These are phyloP conservation scores for Okapia johnstoni DNA, from an alignment of 2,113 vertebrate genomes.

Conservation along the genomic window DNA sequence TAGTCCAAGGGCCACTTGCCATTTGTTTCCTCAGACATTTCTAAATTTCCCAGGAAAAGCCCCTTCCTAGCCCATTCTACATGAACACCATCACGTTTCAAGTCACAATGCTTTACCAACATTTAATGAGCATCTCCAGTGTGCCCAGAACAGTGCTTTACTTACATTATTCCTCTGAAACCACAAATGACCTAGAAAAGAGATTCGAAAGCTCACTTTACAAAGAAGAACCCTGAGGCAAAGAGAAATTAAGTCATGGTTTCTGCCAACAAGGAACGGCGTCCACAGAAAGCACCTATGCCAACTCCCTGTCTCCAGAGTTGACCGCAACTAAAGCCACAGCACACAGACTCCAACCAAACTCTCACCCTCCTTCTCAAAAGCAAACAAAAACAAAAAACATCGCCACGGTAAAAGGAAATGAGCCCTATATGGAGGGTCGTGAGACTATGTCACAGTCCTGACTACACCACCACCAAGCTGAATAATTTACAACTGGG, in stretches of 20 bases:
- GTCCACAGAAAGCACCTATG: slow-evolving; percentile 25
- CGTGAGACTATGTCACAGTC: background rate
- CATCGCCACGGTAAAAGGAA: background rate
- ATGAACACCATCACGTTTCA: background rate
- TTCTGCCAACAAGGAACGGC: slow-evolving; percentile 28
- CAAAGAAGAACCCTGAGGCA: slow-evolving; percentile 27
- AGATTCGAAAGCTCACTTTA: background rate
- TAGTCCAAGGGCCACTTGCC: background rate
- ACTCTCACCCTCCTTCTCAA: slow-evolving; percentile 18
- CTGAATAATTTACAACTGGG: background rate
- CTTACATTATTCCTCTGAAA: background rate
- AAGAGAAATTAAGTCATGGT: slow-evolving; percentile 22
- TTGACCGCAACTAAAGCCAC: slow-evolving; percentile 45
- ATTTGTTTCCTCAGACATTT: background rate
- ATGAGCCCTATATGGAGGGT: background rate
- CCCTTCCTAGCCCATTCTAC: background rate
- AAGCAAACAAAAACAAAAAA: background rate
- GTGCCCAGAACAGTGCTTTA: background rate
- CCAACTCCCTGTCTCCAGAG: slow-evolving; percentile 44
- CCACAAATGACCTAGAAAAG: background rate
- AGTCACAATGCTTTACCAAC: background rate
- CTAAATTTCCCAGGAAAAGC: background rate
- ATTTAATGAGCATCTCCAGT: background rate
- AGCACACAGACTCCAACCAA: slow-evolving; percentile 14
- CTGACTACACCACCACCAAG: background rate